Conservation (phyloP, 2,113 vertebrate genomes). For the Aix galericulata region DNA sequence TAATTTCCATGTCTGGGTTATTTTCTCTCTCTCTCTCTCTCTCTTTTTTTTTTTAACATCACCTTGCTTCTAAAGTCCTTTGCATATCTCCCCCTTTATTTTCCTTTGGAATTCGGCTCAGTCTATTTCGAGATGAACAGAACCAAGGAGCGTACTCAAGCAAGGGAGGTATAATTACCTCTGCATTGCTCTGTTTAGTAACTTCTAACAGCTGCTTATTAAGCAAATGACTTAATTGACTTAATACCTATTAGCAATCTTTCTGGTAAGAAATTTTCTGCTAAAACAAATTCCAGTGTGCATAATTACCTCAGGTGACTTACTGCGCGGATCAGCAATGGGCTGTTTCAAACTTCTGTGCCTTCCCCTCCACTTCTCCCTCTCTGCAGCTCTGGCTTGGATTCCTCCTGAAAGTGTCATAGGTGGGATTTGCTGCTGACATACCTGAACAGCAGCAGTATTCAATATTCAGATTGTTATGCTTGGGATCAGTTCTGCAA, state of each 20-base stretch:
- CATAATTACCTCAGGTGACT: neutral
- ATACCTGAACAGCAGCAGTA: neutral
- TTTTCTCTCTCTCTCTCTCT: neutral
- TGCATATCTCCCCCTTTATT: neutral
- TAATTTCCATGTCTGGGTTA: neutral
- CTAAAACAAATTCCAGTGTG: neutral
- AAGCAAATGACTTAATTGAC: conserved; percentile 23
- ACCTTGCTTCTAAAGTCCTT: neutral
- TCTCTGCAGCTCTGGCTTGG: neutral
- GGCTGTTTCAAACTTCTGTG: neutral
- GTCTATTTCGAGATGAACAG: neutral
- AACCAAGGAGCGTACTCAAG: neutral
- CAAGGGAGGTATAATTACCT: neutral
- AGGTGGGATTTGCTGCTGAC: neutral
- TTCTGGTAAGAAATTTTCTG: neutral
- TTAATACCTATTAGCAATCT: neutral
- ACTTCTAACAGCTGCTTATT: conserved; percentile 17
- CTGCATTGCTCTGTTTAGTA: conserved; percentile 7
- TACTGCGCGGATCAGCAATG: neutral
- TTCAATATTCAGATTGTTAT: neutral
- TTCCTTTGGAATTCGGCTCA: neutral
- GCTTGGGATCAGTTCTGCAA: neutral
- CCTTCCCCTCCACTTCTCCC: neutral
- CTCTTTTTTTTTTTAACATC: neutral
- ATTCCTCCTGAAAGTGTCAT: neutral